These are phyloP conservation scores for Thera obeliscata DNA, from an alignment of 2,888 invertebrate species.

Conservation along the genomic window DNA sequence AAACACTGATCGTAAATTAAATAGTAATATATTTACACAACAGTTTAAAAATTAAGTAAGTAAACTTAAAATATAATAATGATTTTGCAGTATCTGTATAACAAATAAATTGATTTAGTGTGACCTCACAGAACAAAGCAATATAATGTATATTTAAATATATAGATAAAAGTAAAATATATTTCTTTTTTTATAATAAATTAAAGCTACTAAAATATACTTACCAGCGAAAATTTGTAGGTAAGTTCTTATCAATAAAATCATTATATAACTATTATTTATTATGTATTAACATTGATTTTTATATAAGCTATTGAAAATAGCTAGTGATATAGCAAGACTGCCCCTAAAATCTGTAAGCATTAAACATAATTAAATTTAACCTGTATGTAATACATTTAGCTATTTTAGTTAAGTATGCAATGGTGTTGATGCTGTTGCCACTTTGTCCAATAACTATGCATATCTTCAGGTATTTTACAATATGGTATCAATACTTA, in stretches of 20 bases:
- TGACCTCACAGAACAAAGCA: conserved; percentile 54
- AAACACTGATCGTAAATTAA: conserved; percentile 70
- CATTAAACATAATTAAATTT: conserved; percentile 24
- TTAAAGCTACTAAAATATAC: conserved; percentile 56
- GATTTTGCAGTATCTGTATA: conserved; percentile 57
- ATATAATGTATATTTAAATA: conserved; percentile 5
- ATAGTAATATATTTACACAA: conserved; percentile 79
- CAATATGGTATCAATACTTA: not conserved
- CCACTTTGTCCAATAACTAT: conserved; percentile 1
- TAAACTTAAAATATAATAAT: conserved; percentile 69
- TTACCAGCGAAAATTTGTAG: conserved; percentile 45
- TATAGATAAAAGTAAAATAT: conserved; percentile 46
- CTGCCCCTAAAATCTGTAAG: conserved; percentile 41
- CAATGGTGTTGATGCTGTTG: conserved; percentile 12
- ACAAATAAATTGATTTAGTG: conserved; percentile 58
- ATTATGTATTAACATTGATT: conserved; percentile 37
- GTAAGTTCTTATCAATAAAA: conserved; percentile 14
- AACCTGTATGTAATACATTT: conserved; percentile 26
- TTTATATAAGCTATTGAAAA: conserved; percentile 48
- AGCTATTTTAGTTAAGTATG: conserved; percentile 23
- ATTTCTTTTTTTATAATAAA: conserved; percentile 42
- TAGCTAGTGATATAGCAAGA: conserved; percentile 51
- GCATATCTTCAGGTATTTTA: not conserved
- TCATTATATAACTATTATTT: conserved; percentile 42
- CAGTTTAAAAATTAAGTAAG: conserved; percentile 68